phyloP scores from a whole-genome alignment of 2,113 vertebrate species.

The Macrotis lagotis region DNA sequence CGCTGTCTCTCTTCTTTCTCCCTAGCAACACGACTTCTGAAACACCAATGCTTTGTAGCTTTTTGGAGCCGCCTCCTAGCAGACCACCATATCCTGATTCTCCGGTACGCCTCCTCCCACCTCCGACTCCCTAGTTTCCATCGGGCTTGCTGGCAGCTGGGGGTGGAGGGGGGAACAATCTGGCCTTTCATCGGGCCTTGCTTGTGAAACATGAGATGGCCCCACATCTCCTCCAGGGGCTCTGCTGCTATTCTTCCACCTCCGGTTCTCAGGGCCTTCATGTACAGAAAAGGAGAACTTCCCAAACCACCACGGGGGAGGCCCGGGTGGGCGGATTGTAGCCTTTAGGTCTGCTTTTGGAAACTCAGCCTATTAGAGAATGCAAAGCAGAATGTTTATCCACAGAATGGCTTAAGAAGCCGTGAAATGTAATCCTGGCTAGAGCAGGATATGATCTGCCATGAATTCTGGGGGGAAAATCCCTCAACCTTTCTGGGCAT shows the following conservation, averaged over 20 bases:
- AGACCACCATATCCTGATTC: slow-evolving; percentile 7
- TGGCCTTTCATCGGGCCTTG: slow-evolving; percentile 17
- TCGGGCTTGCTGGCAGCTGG: slow-evolving; percentile 18
- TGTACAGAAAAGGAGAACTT: background rate
- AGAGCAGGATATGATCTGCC: background rate
- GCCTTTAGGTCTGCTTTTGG: background rate
- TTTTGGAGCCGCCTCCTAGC: slow-evolving; percentile 26
- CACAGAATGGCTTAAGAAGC: background rate
- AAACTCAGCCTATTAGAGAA: slow-evolving; percentile 22
- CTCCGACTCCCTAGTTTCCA: slow-evolving; percentile 15
- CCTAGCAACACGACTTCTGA: background rate
- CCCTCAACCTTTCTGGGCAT: background rate
- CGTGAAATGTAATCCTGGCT: background rate
- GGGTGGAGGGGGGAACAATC: background rate
- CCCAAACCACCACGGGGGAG: background rate
- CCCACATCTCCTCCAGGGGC: background rate
- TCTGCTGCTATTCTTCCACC: slow-evolving; percentile 3
- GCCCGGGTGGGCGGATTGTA: background rate
- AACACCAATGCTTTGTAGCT: background rate
- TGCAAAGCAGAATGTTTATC: slow-evolving; percentile 3
- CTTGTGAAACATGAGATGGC: slow-evolving; percentile 20
- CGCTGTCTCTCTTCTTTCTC: background rate
- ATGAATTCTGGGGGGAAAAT: background rate
- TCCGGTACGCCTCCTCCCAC: background rate
- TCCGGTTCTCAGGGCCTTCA: background rate